Base-by-base conservation (phyloP, 1,140 invertebrate species). In the Drosophila sproati region DNA sequence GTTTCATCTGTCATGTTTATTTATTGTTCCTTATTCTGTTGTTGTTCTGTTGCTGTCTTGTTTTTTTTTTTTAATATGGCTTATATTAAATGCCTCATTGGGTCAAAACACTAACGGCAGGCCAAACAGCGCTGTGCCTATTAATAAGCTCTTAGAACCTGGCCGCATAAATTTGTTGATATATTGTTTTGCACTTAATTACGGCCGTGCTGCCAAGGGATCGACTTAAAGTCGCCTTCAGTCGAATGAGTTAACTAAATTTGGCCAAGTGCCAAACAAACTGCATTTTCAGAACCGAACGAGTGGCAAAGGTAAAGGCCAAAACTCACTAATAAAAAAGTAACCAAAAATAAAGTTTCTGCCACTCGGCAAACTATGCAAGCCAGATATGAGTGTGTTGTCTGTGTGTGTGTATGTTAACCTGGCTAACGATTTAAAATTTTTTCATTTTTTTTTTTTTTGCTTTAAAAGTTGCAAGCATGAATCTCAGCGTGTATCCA, bases 61-160 rank as follows among this genome's bases (percentile, higher is more conserved):
- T 43, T 41, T 60, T 69, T 56, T 63, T 0, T 60, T 69, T 56
- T 68, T 1, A 20, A 20, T 20, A 48, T 71, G 31, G 43, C 29
- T 20, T 48, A 67, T 66, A 41, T 39, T 29, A 63, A 63, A 59
- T 68, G 32, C 41, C 50, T 56, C 54, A 52, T 52, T 68, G 48
- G 20, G 4, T 35, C 52, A 56, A 20, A 20, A 20, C 43, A 57
- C 45, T 59, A 47, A 20, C 20, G 20, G 20, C 20, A 20, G 20
- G 20, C 20, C 20, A 20, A 20, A 20, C 20, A 20, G 59, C 56
- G 32, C 47, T 31, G 60, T 39, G 59, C 52, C 78, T 77, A 87
- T 87, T 87, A 87, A 83, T 87, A 88, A 83, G 80, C 80, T 61
- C 80, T 61, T 37, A 48, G 63, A 83, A 78, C 73, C 80, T 88